Evolutionary conservation across 2,113 vertebrate genomes (phyloP), one percentile per base, ranked within the genome.

Genomic region (Trichomycterus rosablanca): DNA sequence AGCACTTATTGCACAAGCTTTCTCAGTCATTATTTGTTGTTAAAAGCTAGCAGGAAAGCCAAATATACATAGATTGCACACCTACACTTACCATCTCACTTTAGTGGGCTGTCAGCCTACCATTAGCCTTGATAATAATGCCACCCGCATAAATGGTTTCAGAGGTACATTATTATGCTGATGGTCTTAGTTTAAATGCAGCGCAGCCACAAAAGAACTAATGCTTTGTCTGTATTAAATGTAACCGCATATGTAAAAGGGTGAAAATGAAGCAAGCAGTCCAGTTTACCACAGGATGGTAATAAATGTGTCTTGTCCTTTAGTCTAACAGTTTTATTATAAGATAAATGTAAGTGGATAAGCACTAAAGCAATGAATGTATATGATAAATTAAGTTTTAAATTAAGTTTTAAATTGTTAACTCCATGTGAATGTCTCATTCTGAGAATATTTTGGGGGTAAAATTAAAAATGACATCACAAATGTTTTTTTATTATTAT

Each of bases 131-230:
- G 23, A 59, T 39, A 59, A 24, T 40, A 32, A 19, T 9, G 1
- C 66, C 24, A 5, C n/a, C 44, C 35, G 49, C 30, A 3, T n/a
- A 51, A 42, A 50, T 7, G 5, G 16, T 4, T 16, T 34, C 37
- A 53, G 15, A 48, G 43, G 26, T 11, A 20, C 54, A 24, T 26
- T 37, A 30, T 59, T 45, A 52, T 42, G n/a, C n/a, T n/a, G n/a
- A n/a, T n/a, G n/a, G 22, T 34, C 8, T 8, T 8, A 50, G 1
- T 44, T 3, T 51, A 30, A 24, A 56, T 12, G 19, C 7, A 46
- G 37, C 18, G 15, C 43, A 34, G 44, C 3, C 40, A 50, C 24
- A 45, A 23, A 18, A 19, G 7, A 45, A 45, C 6, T 7, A 26
- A 7, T 23, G 23, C 24, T 51, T 50, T 30, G 12, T 23, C 40